Percentiles rank a stretch among this genome's conserved stretches.
Evolutionary conservation across 2,888 invertebrate species (phyloP).

Genomic region (Strigamia maritima): DNA sequence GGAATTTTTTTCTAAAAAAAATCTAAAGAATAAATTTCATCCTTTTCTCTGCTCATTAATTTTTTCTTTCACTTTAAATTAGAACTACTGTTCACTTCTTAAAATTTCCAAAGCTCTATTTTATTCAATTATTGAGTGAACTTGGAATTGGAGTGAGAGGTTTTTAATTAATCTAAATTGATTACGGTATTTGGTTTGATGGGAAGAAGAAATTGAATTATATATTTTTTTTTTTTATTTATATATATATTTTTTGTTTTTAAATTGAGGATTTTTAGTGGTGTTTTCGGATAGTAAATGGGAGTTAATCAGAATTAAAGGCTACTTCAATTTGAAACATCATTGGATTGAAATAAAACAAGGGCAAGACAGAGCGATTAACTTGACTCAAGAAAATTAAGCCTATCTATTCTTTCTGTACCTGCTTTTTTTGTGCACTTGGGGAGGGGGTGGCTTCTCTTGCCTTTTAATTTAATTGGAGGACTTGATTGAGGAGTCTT

Average conservation of each 20-base stretch:
- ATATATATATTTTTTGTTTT: not conserved
- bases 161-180: not conserved
- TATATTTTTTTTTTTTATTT: not conserved
- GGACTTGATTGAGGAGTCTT: slow-evolving; percentile 34
- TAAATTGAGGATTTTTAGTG: not conserved
- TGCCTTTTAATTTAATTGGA: slow-evolving; percentile 34
- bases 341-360: slow-evolving; percentile 27
- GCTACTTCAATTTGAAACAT: not conserved
- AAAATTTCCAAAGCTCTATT: not conserved
- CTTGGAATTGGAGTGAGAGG: not conserved
- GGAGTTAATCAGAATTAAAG: slow-evolving; percentile 28
- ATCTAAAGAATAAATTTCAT: not conserved
- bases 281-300: slow-evolving; percentile 27
- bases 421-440: not conserved
- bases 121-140: not conserved
- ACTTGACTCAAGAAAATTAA: slow-evolving; percentile 25
- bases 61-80: not conserved
- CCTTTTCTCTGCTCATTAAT: not conserved
- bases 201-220: not conserved
- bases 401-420: slow-evolving; percentile 30
- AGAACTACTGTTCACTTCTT: not conserved
- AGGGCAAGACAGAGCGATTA: slow-evolving; percentile 30
- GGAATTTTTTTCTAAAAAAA: too few relatives aligned
- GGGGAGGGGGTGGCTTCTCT: slow-evolving; percentile 13
- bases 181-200: not conserved